These are phyloP conservation scores for Leguminivora glycinivorella DNA, from an alignment of 1,140 invertebrate species.

Conservation along the genomic window DNA sequence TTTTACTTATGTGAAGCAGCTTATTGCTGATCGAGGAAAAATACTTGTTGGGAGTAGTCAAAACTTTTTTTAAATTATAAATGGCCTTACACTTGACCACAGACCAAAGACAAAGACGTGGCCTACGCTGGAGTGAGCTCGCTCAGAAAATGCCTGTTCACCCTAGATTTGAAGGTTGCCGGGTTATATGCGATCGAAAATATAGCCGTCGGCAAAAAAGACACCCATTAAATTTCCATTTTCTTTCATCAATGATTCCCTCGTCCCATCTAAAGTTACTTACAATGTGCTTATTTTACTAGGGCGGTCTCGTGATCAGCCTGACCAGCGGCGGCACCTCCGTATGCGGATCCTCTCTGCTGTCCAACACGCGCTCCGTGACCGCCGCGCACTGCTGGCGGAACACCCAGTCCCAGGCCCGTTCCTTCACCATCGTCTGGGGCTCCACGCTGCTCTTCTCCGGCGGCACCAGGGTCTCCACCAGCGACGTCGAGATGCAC, in stretches of 20 bases:
- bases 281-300: not conserved
- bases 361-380: not conserved
- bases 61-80: too few relatives aligned
- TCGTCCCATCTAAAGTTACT: too few relatives aligned
- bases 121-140: too few relatives aligned
- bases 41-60: too few relatives aligned
- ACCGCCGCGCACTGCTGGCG: slow-evolving; percentile 16
- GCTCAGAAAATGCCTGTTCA: too few relatives aligned
- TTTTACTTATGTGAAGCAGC: too few relatives aligned
- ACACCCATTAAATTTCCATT: too few relatives aligned
- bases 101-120: too few relatives aligned
- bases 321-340: not conserved
- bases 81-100: too few relatives aligned
- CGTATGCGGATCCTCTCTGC: not conserved
- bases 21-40: too few relatives aligned
- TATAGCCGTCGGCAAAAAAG: too few relatives aligned
- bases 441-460: slow-evolving; percentile 43
- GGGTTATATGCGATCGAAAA: not conserved
- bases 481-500: slow-evolving; percentile 35
- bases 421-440: slow-evolving; percentile 42
- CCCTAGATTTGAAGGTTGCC: not conserved
- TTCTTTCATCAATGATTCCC: too few relatives aligned
- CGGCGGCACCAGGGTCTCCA: slow-evolving; percentile 34
- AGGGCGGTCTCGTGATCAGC: not conserved
- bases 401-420: slow-evolving; percentile 12